Percentiles rank a stretch among this genome's conserved stretches.
phyloP scores from a whole-genome alignment of 2,113 vertebrate genomes.

The Cyrtonyx montezumae region DNA sequence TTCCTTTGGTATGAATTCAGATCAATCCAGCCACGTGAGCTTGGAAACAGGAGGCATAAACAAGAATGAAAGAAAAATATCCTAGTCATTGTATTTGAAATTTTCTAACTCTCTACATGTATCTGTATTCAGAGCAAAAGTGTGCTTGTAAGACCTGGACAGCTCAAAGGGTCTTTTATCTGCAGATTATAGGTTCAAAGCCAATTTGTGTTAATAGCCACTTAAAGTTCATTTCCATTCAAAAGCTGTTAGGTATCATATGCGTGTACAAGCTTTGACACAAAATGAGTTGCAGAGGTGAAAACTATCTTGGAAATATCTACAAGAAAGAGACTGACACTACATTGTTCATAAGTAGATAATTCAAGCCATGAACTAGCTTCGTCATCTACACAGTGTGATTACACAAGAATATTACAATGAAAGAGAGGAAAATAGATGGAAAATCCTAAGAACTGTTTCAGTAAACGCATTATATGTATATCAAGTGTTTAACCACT shows the following conservation, averaged over 20 bases:
- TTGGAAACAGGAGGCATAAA: background rate
- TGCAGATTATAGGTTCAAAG: constrained; percentile 16
- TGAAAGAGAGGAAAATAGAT: background rate
- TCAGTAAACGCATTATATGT: background rate
- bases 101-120: background rate
- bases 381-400: background rate
- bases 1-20: background rate
- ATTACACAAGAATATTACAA: background rate
- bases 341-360: background rate
- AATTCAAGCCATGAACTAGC: background rate
- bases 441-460: background rate
- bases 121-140: background rate
- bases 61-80: background rate
- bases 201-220: constrained; percentile 28
- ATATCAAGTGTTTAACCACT: too few relatives aligned
- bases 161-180: background rate
- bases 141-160: background rate
- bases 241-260: background rate
- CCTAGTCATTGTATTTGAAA: background rate
- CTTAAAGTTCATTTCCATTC: constrained; percentile 43
- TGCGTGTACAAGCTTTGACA: background rate
- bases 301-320: constrained; percentile 18
- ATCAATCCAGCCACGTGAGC: background rate
- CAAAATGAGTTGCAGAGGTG: constrained; percentile 36
- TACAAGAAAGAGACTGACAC: background rate